Percentiles rank a stretch among this genome's conserved stretches.
Conservation (phyloP, 2,113 vertebrate genomes). For the Forbesichthys agassizii region DNA sequence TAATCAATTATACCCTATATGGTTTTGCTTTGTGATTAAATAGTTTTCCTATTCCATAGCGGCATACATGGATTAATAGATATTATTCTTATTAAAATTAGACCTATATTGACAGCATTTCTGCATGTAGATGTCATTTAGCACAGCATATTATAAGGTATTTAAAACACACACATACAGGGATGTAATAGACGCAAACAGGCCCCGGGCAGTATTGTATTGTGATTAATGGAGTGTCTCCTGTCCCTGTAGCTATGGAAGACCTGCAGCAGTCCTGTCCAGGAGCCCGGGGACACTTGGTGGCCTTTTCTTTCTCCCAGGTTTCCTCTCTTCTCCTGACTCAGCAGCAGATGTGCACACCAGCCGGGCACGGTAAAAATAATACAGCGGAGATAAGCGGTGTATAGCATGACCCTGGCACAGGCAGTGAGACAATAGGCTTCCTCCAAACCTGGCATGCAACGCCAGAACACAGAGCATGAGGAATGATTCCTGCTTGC, state of each 20-base stretch:
- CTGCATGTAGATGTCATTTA: neutral
- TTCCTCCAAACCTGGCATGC: slow-evolving; percentile 34
- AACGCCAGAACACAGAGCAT: neutral
- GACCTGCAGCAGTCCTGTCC: slow-evolving; percentile 48
- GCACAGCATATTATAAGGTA: neutral
- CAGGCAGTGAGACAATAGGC: slow-evolving; percentile 45
- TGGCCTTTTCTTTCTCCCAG: slow-evolving; percentile 66
- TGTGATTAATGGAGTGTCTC: slow-evolving; percentile 73
- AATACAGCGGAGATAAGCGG: slow-evolving; percentile 53
- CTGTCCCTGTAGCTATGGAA: slow-evolving; percentile 53
- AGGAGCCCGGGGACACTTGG: slow-evolving; percentile 52
- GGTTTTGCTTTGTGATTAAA: too few relatives aligned
- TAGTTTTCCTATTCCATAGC: too few relatives aligned
- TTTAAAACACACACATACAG: slow-evolving; percentile 19
- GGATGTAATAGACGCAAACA: slow-evolving; percentile 30
- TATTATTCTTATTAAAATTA: too few relatives aligned
- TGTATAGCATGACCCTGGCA: slow-evolving; percentile 42
- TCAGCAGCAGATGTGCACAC: slow-evolving; percentile 70
- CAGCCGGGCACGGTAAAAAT: slow-evolving; percentile 61
- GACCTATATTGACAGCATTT: neutral
- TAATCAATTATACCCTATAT: too few relatives aligned
- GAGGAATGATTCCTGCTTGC: neutral
- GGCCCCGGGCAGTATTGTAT: slow-evolving; percentile 60
- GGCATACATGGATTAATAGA: too few relatives aligned
- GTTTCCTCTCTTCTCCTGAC: slow-evolving; percentile 71